Evolutionary conservation across 2,797 vertebrate species (phyloP).

Genomic region (Notolabrus celidotus): DNA sequence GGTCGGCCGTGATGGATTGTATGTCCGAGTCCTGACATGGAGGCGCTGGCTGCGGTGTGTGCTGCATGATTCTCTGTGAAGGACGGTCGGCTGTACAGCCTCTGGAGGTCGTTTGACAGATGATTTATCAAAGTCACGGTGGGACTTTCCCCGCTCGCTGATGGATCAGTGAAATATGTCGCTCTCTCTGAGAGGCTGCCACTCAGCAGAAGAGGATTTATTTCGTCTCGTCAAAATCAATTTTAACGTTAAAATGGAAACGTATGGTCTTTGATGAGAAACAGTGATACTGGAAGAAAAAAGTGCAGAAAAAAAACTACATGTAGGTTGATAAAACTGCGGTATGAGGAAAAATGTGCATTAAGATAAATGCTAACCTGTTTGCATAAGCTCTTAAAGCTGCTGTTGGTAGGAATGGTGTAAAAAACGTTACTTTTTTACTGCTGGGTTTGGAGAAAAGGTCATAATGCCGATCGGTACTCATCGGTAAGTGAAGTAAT

Average conservation of each 20-base stretch:
- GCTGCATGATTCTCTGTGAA: constrained; percentile 12
- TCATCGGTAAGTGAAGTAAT: no score
- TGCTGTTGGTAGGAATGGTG: no score
- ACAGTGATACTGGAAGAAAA: no score
- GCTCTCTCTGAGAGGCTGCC: not conserved
- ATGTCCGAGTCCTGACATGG: constrained; percentile 10
- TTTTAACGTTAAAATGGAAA: not conserved
- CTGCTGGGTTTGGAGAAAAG: no score
- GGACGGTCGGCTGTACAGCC: not conserved
- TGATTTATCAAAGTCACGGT: constrained; percentile 35
- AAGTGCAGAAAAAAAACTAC: not conserved
- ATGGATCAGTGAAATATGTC: constrained; percentile 21
- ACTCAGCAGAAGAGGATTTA: not conserved
- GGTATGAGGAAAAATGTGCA: no score
- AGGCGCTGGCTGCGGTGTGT: not conserved
- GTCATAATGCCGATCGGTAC: no score
- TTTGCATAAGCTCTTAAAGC: no score
- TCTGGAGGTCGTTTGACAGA: not conserved
- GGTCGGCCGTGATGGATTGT: constrained; percentile 33
- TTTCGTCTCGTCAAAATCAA: not conserved
- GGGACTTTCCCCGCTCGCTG: constrained; percentile 38
- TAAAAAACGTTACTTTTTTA: no score
- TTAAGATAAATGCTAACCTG: no score
- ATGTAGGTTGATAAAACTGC: no score
- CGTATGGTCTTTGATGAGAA: not conserved